Evolutionary conservation across 2,797 vertebrate genomes (phyloP).

Genomic region (Steatocranus sp.): DNA sequence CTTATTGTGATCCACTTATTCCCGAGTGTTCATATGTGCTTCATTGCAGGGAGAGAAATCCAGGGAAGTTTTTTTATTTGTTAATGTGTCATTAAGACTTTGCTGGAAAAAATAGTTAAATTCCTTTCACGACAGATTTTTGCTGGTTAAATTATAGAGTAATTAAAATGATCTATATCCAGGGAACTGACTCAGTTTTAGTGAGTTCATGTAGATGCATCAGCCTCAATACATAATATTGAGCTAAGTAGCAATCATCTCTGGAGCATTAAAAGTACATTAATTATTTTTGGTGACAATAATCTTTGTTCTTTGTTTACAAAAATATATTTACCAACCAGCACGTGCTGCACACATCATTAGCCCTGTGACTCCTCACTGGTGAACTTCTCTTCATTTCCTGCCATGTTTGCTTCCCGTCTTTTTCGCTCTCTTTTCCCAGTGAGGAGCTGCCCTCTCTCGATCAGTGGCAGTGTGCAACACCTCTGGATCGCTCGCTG

Average conservation of each 20-base stretch:
- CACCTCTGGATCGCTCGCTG: constrained; percentile 84
- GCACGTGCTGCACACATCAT: rapidly evolving
- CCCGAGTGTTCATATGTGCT: neutral
- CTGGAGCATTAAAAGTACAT: neutral
- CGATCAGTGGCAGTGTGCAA: constrained; percentile 71
- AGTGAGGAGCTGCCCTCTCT: constrained; percentile 80
- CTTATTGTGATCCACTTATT: neutral
- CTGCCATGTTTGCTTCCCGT: neutral
- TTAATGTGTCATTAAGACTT: neutral
- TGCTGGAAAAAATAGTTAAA: neutral
- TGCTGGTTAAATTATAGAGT: neutral
- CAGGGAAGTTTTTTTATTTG: neutral
- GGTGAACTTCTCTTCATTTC: rapidly evolving
- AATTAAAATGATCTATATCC: neutral
- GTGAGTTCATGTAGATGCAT: neutral
- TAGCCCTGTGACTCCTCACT: neutral
- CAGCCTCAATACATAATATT: rapidly evolving
- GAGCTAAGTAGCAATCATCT: neutral
- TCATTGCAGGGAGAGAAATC: neutral
- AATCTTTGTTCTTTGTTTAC: neutral
- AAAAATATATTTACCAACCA: neutral
- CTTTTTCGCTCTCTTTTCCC: neutral
- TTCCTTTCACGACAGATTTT: rapidly evolving
- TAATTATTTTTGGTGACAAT: neutral
- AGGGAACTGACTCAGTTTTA: neutral